Evolutionary conservation across 2,113 vertebrate species (phyloP), one percentile per base, ranked within the genome.

Genomic region (Pelecanoides urinatrix): DNA sequence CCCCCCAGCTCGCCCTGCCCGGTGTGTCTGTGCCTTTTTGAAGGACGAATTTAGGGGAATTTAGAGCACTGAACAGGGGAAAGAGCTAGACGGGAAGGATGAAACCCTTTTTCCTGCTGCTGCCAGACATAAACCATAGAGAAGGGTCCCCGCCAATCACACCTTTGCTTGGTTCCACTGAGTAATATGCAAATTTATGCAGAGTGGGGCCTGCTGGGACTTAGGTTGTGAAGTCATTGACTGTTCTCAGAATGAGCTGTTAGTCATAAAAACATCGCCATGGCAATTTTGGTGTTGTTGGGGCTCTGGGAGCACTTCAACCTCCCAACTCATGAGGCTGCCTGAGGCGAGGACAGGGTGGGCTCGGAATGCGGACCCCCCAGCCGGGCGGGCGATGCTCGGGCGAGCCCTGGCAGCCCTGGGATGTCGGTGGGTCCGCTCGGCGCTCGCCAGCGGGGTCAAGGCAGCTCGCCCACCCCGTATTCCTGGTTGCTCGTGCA

Each of bases 1-100:
- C 2, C 16, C 20, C 79, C 71, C 50, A 8, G 23, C 21, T 26
- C 2, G 11, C 32, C 38, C 68, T 58, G 47, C 72, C 80, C 12
- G 0, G 3, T 0, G 8, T 2, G 26, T 17, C 0, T 3, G 72
- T 76, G n/a, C 74, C 74, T 52, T 38, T 22, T 7, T 18, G 71
- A 25, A 55, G 15, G 83, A 22, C 9, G 49, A 36, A 55, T 75
- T 79, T 7, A 10, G 34, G 56, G n/a, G 63, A 68, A 27, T 65
- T 77, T n/a, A 7, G 68, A 22, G 59, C 50, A 8, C 47, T 19
- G 40, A 74, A 4, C 2, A 29, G 68, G 49, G 16, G 16, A 18
- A 53, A 18, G 29, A 22, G 18, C 49, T 63, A 13, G 5, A 4
- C 7, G n/a, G 30, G 61, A 38, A 68, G 49, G 55, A 36, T 32